Conservation (phyloP, 2,888 invertebrate species). For the Odontocerum albicorne region DNA sequence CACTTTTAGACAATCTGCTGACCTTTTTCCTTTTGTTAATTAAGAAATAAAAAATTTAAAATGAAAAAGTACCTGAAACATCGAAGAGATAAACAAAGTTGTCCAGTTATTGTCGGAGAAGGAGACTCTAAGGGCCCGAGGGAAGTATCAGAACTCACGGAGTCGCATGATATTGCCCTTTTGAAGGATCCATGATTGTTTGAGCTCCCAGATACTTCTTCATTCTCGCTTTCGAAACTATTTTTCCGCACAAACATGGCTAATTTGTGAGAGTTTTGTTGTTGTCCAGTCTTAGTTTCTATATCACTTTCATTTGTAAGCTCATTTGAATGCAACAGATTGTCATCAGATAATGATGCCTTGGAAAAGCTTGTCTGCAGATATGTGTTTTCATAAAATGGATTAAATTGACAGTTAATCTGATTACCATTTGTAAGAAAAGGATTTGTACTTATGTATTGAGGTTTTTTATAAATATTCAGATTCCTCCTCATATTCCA, state of each 20-base stretch:
- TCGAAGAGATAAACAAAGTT: slow-evolving; percentile 75
- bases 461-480: slow-evolving; percentile 34
- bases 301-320: slow-evolving; percentile 26
- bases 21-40: no score
- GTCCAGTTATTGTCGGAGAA: slow-evolving; percentile 70
- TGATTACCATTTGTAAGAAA: slow-evolving; percentile 31
- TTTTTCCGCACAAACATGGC: slow-evolving; percentile 20
- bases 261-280: slow-evolving; percentile 12
- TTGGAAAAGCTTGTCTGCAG: slow-evolving; percentile 13
- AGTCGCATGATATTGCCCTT: slow-evolving; percentile 77
- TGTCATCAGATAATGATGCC: slow-evolving; percentile 15
- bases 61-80: slow-evolving; percentile 62
- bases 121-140: slow-evolving; percentile 70
- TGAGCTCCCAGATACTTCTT: slow-evolving; percentile 34
- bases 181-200: slow-evolving; percentile 47
- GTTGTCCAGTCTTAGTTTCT: slow-evolving; percentile 17
- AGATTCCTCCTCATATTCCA: slow-evolving; percentile 34
- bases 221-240: slow-evolving; percentile 29
- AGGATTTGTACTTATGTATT: slow-evolving; percentile 35
- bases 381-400: slow-evolving; percentile 27
- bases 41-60: no score
- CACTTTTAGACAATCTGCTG: no score
- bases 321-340: no score
- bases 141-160: slow-evolving; percentile 78
- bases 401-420: slow-evolving; percentile 34